Evolutionary conservation across 2,888 invertebrate genomes (phyloP).

Genomic region (Stenchaetothrips biformis): DNA sequence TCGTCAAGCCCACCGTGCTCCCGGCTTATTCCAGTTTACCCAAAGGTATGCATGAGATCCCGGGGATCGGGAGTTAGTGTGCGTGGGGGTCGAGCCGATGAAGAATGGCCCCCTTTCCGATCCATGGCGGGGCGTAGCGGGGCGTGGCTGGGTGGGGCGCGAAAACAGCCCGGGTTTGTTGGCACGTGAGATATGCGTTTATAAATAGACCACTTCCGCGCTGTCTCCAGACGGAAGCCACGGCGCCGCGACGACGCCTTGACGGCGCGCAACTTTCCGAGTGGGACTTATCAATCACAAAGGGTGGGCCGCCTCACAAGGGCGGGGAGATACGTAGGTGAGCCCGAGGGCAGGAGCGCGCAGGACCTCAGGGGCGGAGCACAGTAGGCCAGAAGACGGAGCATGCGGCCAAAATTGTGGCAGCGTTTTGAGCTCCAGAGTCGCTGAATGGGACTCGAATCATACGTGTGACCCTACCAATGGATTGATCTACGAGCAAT

Average conservation of each 20-base stretch:
- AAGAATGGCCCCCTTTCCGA: too few relatives aligned
- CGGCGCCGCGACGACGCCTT: background rate
- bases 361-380: background rate
- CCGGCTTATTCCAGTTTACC: background rate
- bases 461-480: too few relatives aligned
- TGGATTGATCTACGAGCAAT: too few relatives aligned
- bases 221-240: background rate
- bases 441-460: too few relatives aligned
- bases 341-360: background rate
- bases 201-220: slow-evolving; percentile 21
- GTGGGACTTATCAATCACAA: slow-evolving; percentile 10
- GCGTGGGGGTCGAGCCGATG: too few relatives aligned
- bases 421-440: too few relatives aligned
- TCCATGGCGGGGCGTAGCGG: too few relatives aligned
- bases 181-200: slow-evolving; percentile 24
- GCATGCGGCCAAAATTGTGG: too few relatives aligned
- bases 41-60: background rate
- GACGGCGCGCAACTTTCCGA: background rate
- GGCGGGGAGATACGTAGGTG: background rate
- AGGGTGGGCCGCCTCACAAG: background rate
- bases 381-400: too few relatives aligned
- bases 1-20: too few relatives aligned
- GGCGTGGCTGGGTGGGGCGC: too few relatives aligned
- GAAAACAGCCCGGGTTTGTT: background rate
- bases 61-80: background rate